Evolutionary conservation across 2,113 vertebrate genomes (phyloP), one percentile per base, ranked within the genome.

Genomic region (Aspiorhynchus laticeps): DNA sequence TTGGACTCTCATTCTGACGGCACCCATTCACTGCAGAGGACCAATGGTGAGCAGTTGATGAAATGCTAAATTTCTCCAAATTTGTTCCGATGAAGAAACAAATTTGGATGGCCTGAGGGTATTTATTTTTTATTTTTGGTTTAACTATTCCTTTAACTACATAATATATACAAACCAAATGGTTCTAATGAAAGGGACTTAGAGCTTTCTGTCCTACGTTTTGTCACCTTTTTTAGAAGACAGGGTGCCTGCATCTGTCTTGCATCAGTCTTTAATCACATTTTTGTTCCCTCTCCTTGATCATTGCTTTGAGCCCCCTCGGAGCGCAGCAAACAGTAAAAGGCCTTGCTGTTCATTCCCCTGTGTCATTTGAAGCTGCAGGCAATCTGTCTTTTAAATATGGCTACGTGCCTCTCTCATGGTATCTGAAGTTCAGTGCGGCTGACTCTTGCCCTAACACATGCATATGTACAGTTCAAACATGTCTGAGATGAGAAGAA

Each of bases 311-410:
- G 38, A 51, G 38, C 11, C 43, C 10, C 67, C 51, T 84, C 21
- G 10, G 65, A 84, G 76, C 71, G 19, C 46, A 33, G 67, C 14
- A 67, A 38, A 84, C 85, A 76, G 65, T 51, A 48, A 61, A 76
- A 84, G n/a, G 21, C 67, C 81, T 80, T 76, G 59, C 81, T 51
- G 56, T 76, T 87, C 85, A 21, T 36, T 77, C 76, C 81, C 76
- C 65, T 51, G 88, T 21, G 77, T 31, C 41, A 80, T 61, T 0
- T 12, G 59, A 41, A 77, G 86, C 86, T 79, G 17, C 61, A 11
- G 73, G 86, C 79, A 76, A 36, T 74, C 65, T 51, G 65, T 84
- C 71, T 86, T 84, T 87, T 87, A 63, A 67, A 59, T 77, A 9
- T 3, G n/a, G 36, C 28, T 21, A 7, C 15, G 31, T 17, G 38